Base-by-base conservation (phyloP, 2,113 vertebrate genomes). In the Myotis yumanensis region DNA sequence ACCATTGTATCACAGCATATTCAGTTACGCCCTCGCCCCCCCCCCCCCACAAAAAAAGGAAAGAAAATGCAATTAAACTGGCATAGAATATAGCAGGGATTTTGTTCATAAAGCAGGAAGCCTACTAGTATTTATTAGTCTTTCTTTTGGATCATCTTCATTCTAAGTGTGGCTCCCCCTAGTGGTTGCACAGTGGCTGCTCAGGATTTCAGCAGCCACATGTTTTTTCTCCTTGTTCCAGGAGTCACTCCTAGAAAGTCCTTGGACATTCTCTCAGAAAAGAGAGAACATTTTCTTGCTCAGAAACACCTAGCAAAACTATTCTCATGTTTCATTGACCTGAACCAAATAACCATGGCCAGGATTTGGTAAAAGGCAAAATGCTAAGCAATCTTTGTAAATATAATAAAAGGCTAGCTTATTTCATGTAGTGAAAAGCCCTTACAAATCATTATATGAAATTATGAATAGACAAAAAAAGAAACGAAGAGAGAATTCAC, bases 161-260 rank as follows among this genome's bases (percentile, higher is more conserved):
- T 59, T 72, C 71, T 90, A 40, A 77, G 52, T 95, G 23, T 86
- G 32, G 82, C 86, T 64, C 96, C 96, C 85, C 62, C 95, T 93
- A 52, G 86, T 95, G 96, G 92, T 66, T 85, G 46, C 23, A 59
- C 68, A 30, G 3, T 86, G 52, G 11, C 52, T 23, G n/a, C 89
- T 83, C 11, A 32, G 16, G 81, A 8, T 88, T 64, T 75, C 30
- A 86, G 54, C 52, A 7, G 18, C 14, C 46, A 12, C 52, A 22
- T 2, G 14, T 35, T 80, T 43, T 86, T 46, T 11, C 40, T 76
- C 35, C 32, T 16, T 25, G 28, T n/a, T 83, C 59, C 32, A 7
- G 73, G n/a, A 52, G 48, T 76, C 54, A 14, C 25, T 79, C 86
- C 32, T 46, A 68, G 16, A 86, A 83, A 89, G 25, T 73, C 32